Conservation (phyloP, 2,888 invertebrate species). For the Spicauda simplicius region DNA sequence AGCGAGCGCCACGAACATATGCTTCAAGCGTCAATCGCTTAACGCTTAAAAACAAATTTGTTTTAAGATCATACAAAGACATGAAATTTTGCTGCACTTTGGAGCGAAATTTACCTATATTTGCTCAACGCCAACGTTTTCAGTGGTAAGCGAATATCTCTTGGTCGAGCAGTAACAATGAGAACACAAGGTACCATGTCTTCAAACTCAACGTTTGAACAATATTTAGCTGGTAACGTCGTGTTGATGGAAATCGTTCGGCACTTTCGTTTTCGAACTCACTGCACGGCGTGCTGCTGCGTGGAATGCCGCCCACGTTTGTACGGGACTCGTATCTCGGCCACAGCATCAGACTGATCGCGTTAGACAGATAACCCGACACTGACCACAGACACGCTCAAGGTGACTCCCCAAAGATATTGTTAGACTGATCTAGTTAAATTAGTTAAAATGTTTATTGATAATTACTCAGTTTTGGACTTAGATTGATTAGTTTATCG, state of each 20-base stretch:
- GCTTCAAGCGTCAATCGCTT: too few relatives aligned
- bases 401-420: constrained; percentile 41
- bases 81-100: too few relatives aligned
- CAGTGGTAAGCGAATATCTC: too few relatives aligned
- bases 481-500: neutral
- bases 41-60: too few relatives aligned
- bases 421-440: constrained; percentile 5
- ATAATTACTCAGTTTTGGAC: neutral
- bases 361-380: constrained; percentile 49
- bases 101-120: too few relatives aligned
- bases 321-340: constrained; percentile 39
- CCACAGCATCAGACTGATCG: constrained; percentile 56
- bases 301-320: constrained; percentile 55
- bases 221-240: constrained; percentile 15
- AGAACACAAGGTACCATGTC: neutral
- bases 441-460: constrained; percentile 1
- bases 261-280: constrained; percentile 49
- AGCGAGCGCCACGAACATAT: too few relatives aligned
- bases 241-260: constrained; percentile 33
- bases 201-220: constrained; percentile 4
- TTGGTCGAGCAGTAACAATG: too few relatives aligned
- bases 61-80: too few relatives aligned
- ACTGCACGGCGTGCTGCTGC: constrained; percentile 37
- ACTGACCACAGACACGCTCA: constrained; percentile 62
- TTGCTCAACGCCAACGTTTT: too few relatives aligned